Conservation (phyloP, 30 jellyfish, hydroid and myxozoan species). For the Chironex yamaguchii region DNA sequence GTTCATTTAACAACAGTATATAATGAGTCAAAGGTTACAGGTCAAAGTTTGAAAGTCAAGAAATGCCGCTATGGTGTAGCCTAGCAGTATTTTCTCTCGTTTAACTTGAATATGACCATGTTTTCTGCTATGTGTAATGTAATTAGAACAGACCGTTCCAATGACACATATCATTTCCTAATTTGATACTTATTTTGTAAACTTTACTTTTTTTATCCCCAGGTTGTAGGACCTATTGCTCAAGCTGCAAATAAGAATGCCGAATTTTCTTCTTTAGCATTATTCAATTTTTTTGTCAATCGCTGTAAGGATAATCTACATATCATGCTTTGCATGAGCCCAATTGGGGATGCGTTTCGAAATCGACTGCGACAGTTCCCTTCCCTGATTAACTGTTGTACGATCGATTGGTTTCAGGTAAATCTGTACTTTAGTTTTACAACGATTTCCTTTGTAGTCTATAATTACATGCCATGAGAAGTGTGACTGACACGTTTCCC, state of each 20-base stretch:
- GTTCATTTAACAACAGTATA: no score
- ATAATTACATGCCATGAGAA: no score
- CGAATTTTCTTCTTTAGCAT: conserved; percentile 90
- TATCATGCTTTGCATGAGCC: conserved; percentile 96
- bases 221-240: conserved; percentile 93
- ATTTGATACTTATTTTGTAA: background rate
- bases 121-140: no score
- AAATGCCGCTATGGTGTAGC: no score
- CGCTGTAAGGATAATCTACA: conserved; percentile 94
- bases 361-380: conserved; percentile 95
- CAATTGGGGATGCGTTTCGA: conserved; percentile 93
- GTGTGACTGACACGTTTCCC: no score
- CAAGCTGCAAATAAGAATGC: conserved; percentile 91
- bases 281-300: conserved; percentile 87
- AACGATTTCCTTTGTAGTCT: no score
- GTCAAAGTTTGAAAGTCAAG: no score
- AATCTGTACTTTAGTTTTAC: background rate
- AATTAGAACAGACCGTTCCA: no score
- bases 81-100: no score
- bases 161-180: no score
- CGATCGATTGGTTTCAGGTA: conserved; percentile 98
- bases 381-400: conserved; percentile 94
- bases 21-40: no score
- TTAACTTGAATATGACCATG: no score
- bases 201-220: background rate